Evolutionary conservation across 2,797 vertebrate genomes (phyloP).

Genomic region (Microctenopoma steveboyesi): DNA sequence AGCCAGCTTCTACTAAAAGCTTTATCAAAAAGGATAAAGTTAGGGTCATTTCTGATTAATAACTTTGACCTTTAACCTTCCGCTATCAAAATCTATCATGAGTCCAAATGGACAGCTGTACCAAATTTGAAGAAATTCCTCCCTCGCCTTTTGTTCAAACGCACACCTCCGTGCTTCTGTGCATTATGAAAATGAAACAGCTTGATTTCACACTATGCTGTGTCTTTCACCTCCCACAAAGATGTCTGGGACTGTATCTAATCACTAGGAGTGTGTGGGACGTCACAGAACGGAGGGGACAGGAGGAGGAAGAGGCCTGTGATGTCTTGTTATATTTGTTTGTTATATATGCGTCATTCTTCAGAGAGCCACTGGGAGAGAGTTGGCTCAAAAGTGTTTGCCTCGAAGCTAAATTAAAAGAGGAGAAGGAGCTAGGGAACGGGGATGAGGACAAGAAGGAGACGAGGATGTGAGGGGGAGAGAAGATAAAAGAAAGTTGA

Average conservation of each 20-base stretch:
- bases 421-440: slow-evolving; percentile 9
- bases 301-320: slow-evolving; percentile 16
- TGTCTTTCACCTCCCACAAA: slow-evolving; percentile 27
- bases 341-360: background rate
- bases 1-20: no score
- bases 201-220: slow-evolving; percentile 34
- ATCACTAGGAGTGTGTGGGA: slow-evolving; percentile 34
- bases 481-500: slow-evolving; percentile 37
- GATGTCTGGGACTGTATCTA: slow-evolving; percentile 18
- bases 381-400: slow-evolving; percentile 15
- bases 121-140: no score
- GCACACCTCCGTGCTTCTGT: slow-evolving; percentile 7
- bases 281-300: slow-evolving; percentile 26
- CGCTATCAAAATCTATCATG: no score
- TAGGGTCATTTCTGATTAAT: no score
- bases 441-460: slow-evolving; percentile 10
- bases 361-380: slow-evolving; percentile 17
- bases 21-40: no score
- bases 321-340: slow-evolving; percentile 32
- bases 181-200: slow-evolving; percentile 27
- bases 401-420: slow-evolving; percentile 35
- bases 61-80: no score
- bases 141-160: slow-evolving; percentile 1
- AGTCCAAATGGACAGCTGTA: no score
- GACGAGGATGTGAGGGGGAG: background rate